Base-by-base conservation (phyloP, 2,113 vertebrate species). In the Hydropotes inermis region DNA sequence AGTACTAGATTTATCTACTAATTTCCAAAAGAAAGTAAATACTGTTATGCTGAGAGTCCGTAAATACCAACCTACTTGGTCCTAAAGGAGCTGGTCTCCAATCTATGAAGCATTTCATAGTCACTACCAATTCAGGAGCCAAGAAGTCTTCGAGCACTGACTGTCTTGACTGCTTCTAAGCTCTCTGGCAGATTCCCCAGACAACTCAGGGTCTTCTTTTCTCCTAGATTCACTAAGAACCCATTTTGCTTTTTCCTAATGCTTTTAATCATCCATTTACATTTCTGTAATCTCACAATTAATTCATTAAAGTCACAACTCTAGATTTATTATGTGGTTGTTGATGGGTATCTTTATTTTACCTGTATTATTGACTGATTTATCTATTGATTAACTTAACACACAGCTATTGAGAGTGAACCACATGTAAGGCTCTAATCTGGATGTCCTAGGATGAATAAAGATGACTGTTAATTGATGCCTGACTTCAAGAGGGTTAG, bases 1-100 rank as follows among this genome's bases (percentile, higher is more conserved):
- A 70, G 47, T n/a, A 76, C 27, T 45, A 94, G 82, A 94, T 94
- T 92, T 97, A 98, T 94, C 84, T 97, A 95, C 94, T 95, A 96
- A 95, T 95, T 95, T 93, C 50, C 39, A 43, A 74, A 92, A 93
- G 93, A 87, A 93, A 85, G 93, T 95, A 96, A 97, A 94, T 94
- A 96, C 15, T n/a, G 67, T 82, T 64, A 96, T 28, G 12, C 74
- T 76, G 57, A 88, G 60, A 94, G 67, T 89, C 57, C 57, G 79
- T 93, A 88, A 94, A 97, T 70, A 61, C 33, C 76, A 95, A 78
- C 1, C n/a, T 92, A 52, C 52, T 88, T 92, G 58, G 45, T 86
- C 61, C 36, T 96, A 86, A 86, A 58, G n/a, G 39, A 95, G 55
- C 45, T 57, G 28, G 39, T 52, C 47, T 28, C 28, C 50, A 47